Evolutionary conservation across 2,888 invertebrate species (phyloP), one percentile per base, ranked within the genome.

Genomic region (Zaprionus obscuricornis): DNA sequence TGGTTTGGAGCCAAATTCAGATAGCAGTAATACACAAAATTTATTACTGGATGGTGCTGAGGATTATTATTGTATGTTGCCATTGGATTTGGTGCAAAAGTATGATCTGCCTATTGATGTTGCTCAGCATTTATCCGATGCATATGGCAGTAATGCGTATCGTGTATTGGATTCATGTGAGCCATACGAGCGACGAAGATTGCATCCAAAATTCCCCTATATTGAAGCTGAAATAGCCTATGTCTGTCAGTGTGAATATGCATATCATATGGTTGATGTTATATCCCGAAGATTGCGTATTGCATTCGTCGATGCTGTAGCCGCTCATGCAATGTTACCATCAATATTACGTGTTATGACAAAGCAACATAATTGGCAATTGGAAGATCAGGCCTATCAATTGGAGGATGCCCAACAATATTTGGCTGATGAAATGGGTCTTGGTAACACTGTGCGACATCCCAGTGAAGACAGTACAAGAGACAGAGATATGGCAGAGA

Each of bases 171-270:
- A 98, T 72, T 96, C 96, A 90, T 92, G 98, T 60, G 99, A 98
- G 98, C 98, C 99, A 0, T 1, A 8, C 3, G 14, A 24, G 1
- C 26, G 31, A 1, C 16, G 95, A 85, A 95, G 97, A 85, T 92
- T 99, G 42, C 99, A 99, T 90, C 97, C 97, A 0, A 98, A 98
- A 89, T 99, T 98, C 89, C 99, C 99, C 0, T 99, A 99, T 90
- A 97, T 99, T 82, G 98, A 98, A 88, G 99, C 98, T n/a, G 99
- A 99, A 90, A 92, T 95, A 64, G 91, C 92, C 69, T 99, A 98
- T 90, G 99, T 59, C 14, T 66, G 99, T 8, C 93, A 96, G 40
- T 93, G 95, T 49, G 99, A 99, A 91, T 99, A 99, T 91, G 99
- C 99, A 7, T 95, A 96, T 89, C 96, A 96, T 0, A 96, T 98